Evolutionary conservation across 2,113 vertebrate genomes (phyloP), one percentile per base, ranked within the genome.

Genomic region (Amphiprion ocellaris): DNA sequence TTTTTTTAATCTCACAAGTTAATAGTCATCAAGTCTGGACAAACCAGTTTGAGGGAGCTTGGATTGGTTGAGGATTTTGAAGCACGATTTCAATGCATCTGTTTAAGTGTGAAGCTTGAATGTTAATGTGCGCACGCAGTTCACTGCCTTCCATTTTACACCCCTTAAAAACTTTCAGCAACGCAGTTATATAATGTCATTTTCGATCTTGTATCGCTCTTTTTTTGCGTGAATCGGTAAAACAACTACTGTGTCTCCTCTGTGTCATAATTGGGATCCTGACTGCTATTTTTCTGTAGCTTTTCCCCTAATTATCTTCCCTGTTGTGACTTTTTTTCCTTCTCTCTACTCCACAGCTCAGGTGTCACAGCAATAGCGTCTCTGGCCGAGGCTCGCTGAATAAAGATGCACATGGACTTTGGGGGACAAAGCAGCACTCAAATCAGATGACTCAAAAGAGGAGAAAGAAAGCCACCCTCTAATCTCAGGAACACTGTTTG

Each of bases 31-130:
- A 53, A 41, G 82, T 87, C 39, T 16, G 79, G 56, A 74, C 55
- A 79, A 52, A 63, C 72, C 10, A 24, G 74, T 80, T 81, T 11
- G 50, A 71, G 72, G 74, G 62, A 70, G 77, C 61, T 70, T 8
- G 17, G 76, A 87, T 55, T 85, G 81, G 82, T 68, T 58, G 75
- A 88, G 90, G 89, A 88, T 89, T 92, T 93, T 70, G 74, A 73
- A 84, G 47, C 49, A 81, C 80, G 78, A 86, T 86, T 94, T 94
- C 93, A 95, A 94, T 95, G 94, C 90, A 95, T 95, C 89, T 95
- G 87, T 83, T 95, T 95, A 95, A 92, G 89, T 77, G 64, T 21
- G 63, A 80, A 69, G 24, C 83, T 90, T 94, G 88, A 90, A 94
- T 95, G 86, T 94, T 93, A 94, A 94, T 91, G 65, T 75, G 53